These are phyloP conservation scores for Limonius californicus DNA, from an alignment of 1,140 invertebrate species.

Conservation along the genomic window DNA sequence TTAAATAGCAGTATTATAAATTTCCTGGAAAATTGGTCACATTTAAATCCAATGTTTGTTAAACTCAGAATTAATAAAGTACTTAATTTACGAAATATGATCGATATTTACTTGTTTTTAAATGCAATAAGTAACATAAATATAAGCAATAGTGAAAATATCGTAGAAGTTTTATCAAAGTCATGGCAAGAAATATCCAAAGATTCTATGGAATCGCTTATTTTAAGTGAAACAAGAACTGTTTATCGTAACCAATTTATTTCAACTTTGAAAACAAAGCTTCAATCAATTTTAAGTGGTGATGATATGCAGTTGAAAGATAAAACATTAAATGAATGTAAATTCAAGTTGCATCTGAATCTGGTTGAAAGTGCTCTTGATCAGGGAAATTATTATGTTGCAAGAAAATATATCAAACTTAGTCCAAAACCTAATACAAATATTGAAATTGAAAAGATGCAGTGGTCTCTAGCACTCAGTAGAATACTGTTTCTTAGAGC, in stretches of 20 bases:
- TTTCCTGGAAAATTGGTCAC: slow-evolving; percentile 50
- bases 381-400: slow-evolving; percentile 46
- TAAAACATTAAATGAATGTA: slow-evolving; percentile 15
- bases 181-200: slow-evolving; percentile 16
- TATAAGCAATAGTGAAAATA: slow-evolving; percentile 3
- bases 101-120: slow-evolving; percentile 17
- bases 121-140: slow-evolving; percentile 5
- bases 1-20: slow-evolving; percentile 39
- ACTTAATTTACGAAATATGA: slow-evolving; percentile 41
- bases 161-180: slow-evolving; percentile 11
- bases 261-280: slow-evolving; percentile 20
- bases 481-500: slow-evolving; percentile 5
- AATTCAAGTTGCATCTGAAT: slow-evolving; percentile 35
- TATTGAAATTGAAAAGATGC: background rate
- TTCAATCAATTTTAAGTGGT: background rate
- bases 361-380: slow-evolving; percentile 46
- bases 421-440: background rate
- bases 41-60: slow-evolving; percentile 45
- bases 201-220: background rate
- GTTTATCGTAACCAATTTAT: slow-evolving; percentile 35
- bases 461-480: background rate
- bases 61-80: slow-evolving; percentile 46
- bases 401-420: slow-evolving; percentile 41
- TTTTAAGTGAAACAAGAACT: slow-evolving; percentile 29
- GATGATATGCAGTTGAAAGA: slow-evolving; percentile 11